Evolutionary conservation across 2,888 invertebrate genomes (phyloP).

Genomic region (Xiphydria camelus): DNA sequence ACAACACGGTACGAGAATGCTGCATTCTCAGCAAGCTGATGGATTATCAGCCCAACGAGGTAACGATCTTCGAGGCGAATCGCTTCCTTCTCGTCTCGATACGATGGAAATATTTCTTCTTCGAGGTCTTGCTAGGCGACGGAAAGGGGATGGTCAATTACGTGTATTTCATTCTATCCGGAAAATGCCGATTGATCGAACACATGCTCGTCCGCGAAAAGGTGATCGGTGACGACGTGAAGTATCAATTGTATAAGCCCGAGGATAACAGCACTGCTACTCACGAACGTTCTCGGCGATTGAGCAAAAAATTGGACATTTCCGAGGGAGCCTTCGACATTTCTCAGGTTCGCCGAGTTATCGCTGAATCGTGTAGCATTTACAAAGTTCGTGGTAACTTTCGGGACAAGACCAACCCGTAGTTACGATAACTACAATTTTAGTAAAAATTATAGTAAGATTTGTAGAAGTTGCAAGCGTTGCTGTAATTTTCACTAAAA

Average conservation of each 20-base stretch:
- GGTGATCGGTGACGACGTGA: conserved; percentile 50
- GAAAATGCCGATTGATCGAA: conserved; percentile 66
- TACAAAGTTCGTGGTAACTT: too few relatives aligned
- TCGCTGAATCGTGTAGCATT: too few relatives aligned
- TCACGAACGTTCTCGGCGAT: conserved; percentile 3
- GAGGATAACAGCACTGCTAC: conserved; percentile 11
- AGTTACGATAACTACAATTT: too few relatives aligned
- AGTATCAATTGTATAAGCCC: conserved; percentile 60
- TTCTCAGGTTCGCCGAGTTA: too few relatives aligned
- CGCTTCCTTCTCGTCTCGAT: too few relatives aligned
- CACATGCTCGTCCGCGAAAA: conserved; percentile 59
- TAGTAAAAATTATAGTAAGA: too few relatives aligned
- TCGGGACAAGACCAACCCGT: too few relatives aligned
- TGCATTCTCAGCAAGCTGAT: conserved; percentile 69
- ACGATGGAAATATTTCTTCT: too few relatives aligned
- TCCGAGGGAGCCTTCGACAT: background rate
- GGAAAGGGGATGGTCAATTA: conserved; percentile 52
- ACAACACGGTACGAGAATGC: conserved; percentile 65
- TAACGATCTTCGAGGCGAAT: conserved; percentile 62
- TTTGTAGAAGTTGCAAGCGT: too few relatives aligned
- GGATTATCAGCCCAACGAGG: conserved; percentile 62
- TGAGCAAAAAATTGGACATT: conserved; percentile 6
- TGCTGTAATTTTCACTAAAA: too few relatives aligned
- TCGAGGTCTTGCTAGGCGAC: conserved; percentile 47
- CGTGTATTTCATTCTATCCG: conserved; percentile 64